Evolutionary conservation across 2,113 vertebrate species (phyloP).

Genomic region (Pelvicachromis taeniatus): DNA sequence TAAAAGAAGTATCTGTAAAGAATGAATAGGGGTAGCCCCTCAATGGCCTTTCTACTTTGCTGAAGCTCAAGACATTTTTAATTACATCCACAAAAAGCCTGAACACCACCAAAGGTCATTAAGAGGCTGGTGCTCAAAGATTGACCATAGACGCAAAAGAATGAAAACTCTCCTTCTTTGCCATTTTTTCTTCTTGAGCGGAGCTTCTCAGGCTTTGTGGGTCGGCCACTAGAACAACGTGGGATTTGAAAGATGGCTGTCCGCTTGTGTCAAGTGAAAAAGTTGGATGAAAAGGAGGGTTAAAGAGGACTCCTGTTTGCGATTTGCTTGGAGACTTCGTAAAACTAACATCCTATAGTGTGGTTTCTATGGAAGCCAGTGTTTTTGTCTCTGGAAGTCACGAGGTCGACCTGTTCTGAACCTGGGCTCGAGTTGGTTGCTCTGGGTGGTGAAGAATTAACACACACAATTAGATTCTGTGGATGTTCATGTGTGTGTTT

Average conservation of each 20-base stretch:
- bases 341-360: slow-evolving; percentile 58
- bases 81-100: slow-evolving; percentile 46
- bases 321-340: slow-evolving; percentile 41
- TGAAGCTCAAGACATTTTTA: slow-evolving; percentile 40
- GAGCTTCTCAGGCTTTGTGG: slow-evolving; percentile 44
- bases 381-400: slow-evolving; percentile 58
- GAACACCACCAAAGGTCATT: slow-evolving; percentile 55
- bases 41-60: slow-evolving; percentile 24
- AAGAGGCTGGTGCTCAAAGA: slow-evolving; percentile 50
- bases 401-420: slow-evolving; percentile 52
- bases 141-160: slow-evolving; percentile 41
- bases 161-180: slow-evolving; percentile 26
- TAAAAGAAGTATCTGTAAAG: slow-evolving; percentile 4
- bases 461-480: background rate
- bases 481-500: background rate
- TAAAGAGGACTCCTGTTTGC: slow-evolving; percentile 46
- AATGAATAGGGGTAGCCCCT: slow-evolving; percentile 34
- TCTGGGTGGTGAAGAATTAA: slow-evolving; percentile 15
- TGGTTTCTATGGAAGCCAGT: slow-evolving; percentile 44
- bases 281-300: slow-evolving; percentile 40
- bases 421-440: slow-evolving; percentile 25
- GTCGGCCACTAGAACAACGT: slow-evolving; percentile 44
- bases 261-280: slow-evolving; percentile 39
- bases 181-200: slow-evolving; percentile 3
- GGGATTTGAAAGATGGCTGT: slow-evolving; percentile 52